A percentile compares a stretch with the other conserved stretches of the same genome.
Evolutionary conservation across 2,113 vertebrate genomes (phyloP).

Genomic region (Gnathonemus echidnorhynchus): DNA sequence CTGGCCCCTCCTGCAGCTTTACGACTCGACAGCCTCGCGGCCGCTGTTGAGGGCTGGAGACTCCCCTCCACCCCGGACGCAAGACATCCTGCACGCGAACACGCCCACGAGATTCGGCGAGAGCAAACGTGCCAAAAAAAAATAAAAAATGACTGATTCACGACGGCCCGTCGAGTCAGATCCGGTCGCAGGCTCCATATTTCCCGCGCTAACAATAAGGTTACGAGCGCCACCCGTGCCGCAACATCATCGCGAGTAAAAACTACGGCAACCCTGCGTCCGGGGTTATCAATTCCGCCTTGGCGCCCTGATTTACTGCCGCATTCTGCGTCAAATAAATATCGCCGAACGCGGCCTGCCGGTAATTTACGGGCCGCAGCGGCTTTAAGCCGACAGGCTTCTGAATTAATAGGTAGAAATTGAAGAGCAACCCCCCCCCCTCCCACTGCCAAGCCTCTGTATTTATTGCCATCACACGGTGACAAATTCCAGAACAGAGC

Average conservation of each 20-base stretch:
- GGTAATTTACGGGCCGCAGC: slow-evolving; percentile 46
- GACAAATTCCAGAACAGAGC: slow-evolving; percentile 44
- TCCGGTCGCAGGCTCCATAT: neutral
- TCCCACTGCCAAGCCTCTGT: slow-evolving; percentile 30
- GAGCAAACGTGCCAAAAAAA: neutral
- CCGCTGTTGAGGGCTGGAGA: neutral
- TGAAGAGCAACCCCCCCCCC: slow-evolving; percentile 19
- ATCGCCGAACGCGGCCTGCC: slow-evolving; percentile 28
- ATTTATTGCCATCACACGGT: slow-evolving; percentile 39
- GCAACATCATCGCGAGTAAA: slow-evolving; percentile 44
- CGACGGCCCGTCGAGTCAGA: neutral
- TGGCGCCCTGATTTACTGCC: slow-evolving; percentile 43
- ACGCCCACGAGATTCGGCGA: neutral
- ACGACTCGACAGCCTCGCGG: neutral
- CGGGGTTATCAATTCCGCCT: slow-evolving; percentile 49
- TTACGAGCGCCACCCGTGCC: slow-evolving; percentile 32
- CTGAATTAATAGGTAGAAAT: slow-evolving; percentile 44
- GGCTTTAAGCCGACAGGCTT: slow-evolving; percentile 32
- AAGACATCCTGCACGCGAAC: neutral
- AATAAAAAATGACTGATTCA: neutral
- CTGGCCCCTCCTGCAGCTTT: neutral
- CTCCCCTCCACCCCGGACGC: neutral
- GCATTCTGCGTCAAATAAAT: slow-evolving; percentile 55
- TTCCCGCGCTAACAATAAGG: slow-evolving; percentile 32
- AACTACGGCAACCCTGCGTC: slow-evolving; percentile 42